phyloP scores from a whole-genome alignment of 2,797 vertebrate genomes.

The Xenops minutus region DNA sequence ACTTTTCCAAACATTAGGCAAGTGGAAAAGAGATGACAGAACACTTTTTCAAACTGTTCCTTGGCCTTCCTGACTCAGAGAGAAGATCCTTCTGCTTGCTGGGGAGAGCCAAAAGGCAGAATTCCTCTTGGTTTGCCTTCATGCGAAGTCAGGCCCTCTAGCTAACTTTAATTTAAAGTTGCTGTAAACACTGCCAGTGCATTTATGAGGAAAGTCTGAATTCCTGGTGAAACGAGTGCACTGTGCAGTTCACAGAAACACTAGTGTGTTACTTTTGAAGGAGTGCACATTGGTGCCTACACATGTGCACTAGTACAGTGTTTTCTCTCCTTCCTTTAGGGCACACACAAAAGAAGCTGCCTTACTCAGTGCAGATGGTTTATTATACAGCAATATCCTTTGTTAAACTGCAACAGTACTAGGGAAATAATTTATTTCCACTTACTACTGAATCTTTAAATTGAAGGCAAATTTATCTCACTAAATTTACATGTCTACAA shows the following conservation, averaged over 20 bases:
- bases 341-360: not conserved
- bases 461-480: not conserved
- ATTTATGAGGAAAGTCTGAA: not conserved
- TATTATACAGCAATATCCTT: not conserved
- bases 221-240: not conserved
- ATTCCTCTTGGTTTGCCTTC: not conserved
- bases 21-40: not conserved
- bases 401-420: not conserved
- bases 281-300: not conserved
- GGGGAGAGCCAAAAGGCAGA: not conserved
- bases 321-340: not conserved
- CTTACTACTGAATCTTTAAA: not conserved
- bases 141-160: not conserved
- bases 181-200: not conserved
- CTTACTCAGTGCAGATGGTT: not conserved
- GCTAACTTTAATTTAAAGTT: not conserved
- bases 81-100: not conserved
- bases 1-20: not conserved
- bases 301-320: not conserved
- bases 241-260: not conserved
- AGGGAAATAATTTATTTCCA: not conserved
- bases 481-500: not conserved
- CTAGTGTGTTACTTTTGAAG: not conserved
- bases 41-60: not conserved
- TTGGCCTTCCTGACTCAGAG: not conserved